phyloP scores from a whole-genome alignment of 2,113 vertebrate species.

The Cyphomyrus discorhynchus region DNA sequence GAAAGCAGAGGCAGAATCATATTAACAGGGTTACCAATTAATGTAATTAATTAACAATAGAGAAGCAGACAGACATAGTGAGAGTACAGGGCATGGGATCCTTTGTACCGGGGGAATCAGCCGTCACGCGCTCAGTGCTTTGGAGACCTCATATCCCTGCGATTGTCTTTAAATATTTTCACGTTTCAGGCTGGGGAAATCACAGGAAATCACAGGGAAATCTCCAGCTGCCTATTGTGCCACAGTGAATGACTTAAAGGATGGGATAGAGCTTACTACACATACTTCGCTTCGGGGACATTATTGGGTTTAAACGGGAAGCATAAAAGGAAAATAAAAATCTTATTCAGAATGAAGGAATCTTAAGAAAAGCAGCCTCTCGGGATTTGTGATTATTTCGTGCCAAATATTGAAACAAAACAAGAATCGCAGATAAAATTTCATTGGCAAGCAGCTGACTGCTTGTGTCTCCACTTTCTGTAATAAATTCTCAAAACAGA shows the following conservation, averaged over 20 bases:
- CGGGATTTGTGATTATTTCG: not conserved
- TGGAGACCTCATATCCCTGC: not conserved
- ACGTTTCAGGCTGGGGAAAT: not conserved
- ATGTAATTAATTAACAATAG: constrained; percentile 3
- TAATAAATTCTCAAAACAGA: constrained; percentile 8
- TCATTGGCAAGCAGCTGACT: not conserved
- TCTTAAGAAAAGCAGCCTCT: not conserved
- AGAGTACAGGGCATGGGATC: not conserved
- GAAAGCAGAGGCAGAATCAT: not conserved
- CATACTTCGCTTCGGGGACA: not conserved
- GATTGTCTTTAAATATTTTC: constrained; percentile 3
- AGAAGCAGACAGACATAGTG: not conserved
- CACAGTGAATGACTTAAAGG: not conserved
- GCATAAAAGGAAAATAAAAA: not conserved
- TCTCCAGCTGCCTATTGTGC: not conserved
- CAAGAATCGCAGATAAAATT: not conserved
- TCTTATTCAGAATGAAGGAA: constrained; percentile 4
- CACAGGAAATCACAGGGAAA: constrained; percentile 1
- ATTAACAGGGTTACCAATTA: constrained; percentile 2
- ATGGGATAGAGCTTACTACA: not conserved
- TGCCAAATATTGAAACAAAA: constrained; percentile 13
- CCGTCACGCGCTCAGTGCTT: not conserved
- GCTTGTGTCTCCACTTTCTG: not conserved
- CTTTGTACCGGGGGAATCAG: not conserved
- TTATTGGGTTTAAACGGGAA: not conserved